Evolutionary conservation across 2,113 vertebrate species (phyloP).

Genomic region (chimpanzee (Pan troglodytes)): NHGRI_mPanTro3-v2.1_pri NC_072417.2:48883501-48884000

Average conservation of each 20-base stretch:
- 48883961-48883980: too few species aligned
- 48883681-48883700: background rate
- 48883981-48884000: too few species aligned
- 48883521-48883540: too few species aligned
- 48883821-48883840: background rate
- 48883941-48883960: too few species aligned
- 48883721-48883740: background rate
- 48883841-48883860: background rate
- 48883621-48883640: slow-evolving; percentile 13
- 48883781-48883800: background rate
- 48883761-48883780: slow-evolving; percentile 6
- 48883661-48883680: background rate
- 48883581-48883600: too few species aligned
- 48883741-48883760: slow-evolving; percentile 9
- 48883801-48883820: background rate
- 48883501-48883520: too few species aligned
- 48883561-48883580: too few species aligned
- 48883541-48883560: too few species aligned
- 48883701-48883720: background rate
- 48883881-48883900: too few species aligned
- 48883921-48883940: too few species aligned
- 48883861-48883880: too few species aligned
- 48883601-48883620: slow-evolving; percentile 3
- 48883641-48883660: background rate
- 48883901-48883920: too few species aligned